Evolutionary conservation across 1,140 invertebrate species (phyloP).

Genomic region (Phocides pigmalion): DNA sequence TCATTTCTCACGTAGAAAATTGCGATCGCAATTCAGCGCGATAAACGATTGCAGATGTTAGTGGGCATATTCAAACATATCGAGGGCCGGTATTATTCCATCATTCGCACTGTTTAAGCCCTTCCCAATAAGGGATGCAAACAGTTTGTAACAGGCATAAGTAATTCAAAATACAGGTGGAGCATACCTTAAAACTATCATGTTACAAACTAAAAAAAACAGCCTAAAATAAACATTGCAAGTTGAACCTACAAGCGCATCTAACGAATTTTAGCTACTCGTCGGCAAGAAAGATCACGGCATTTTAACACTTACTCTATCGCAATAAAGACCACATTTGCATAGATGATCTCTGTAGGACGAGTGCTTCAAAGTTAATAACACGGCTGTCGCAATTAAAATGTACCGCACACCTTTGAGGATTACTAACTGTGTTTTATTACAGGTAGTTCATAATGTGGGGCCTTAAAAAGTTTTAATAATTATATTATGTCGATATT

Average conservation of each 20-base stretch:
- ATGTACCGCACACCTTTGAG: constrained; percentile 36
- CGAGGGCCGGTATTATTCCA: no score
- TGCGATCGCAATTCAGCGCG: no score
- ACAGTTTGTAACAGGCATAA: no score
- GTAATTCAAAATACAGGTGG: no score
- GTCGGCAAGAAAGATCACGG: background rate
- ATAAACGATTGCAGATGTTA: no score
- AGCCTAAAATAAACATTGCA: constrained; percentile 17
- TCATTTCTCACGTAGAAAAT: no score
- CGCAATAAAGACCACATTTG: background rate
- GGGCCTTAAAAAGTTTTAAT: background rate
- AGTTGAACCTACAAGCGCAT: constrained; percentile 12
- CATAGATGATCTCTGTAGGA: background rate
- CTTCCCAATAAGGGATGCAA: no score
- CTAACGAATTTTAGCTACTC: constrained; percentile 21
- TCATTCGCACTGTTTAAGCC: no score
- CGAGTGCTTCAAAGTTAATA: constrained; percentile 31
- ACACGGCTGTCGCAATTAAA: constrained; percentile 40
- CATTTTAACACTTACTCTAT: background rate
- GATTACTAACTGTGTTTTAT: constrained; percentile 39
- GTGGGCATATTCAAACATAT: no score
- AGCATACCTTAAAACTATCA: background rate
- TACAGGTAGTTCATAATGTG: constrained; percentile 28
- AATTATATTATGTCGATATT: no score
- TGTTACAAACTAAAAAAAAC: background rate